Base-by-base conservation (phyloP, 2,113 vertebrate genomes). In the Acrocephalus kingi region DNA sequence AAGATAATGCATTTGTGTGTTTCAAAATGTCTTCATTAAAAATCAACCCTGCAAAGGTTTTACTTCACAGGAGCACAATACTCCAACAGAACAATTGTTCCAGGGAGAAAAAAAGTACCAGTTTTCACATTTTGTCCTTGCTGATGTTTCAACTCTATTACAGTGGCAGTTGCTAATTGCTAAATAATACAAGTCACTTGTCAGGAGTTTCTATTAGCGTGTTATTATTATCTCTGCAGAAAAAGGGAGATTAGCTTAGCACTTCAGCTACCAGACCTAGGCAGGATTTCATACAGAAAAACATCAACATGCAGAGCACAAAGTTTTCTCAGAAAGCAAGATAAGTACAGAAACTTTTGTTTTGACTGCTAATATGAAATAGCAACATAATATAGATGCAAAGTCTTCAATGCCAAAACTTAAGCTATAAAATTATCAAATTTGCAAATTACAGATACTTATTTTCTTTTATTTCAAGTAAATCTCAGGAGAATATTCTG, bases 121-220 rank as follows among this genome's bases (percentile, higher is more conserved):
- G 59, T 95, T 90, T 78, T 84, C 68, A 74, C 31, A 28, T 85
- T 93, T 94, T 89, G 76, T 48, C 62, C 81, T 82, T 84, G n/a
- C 22, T 91, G 61, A 82, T 69, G 37, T 79, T 94, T 95, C 84
- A 84, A 5, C 94, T 89, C 74, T 82, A 43, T 90, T 93, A 94
- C 35, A 90, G 41, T 83, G 66, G n/a, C 45, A 87, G 77, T 49
- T 91, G 41, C 28, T 96, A 96, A 96, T 73, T 91, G 66, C 69
- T 76, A 79, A 89, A 94, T 89, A 84, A 87, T 75, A 64, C 22
- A 68, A 86, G 61, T 96, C 39, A 72, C 58, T 94, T 93, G 77
- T 91, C 71, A 76, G 69, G 76, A 61, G 54, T 79, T 92, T 93
- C 79, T 91, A 84, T 87, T 87, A 84, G 41, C 4, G 0, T 89